Evolutionary conservation across 2,888 invertebrate genomes (phyloP), one percentile per base, ranked within the genome.

Genomic region (Oligia latruncula): DNA sequence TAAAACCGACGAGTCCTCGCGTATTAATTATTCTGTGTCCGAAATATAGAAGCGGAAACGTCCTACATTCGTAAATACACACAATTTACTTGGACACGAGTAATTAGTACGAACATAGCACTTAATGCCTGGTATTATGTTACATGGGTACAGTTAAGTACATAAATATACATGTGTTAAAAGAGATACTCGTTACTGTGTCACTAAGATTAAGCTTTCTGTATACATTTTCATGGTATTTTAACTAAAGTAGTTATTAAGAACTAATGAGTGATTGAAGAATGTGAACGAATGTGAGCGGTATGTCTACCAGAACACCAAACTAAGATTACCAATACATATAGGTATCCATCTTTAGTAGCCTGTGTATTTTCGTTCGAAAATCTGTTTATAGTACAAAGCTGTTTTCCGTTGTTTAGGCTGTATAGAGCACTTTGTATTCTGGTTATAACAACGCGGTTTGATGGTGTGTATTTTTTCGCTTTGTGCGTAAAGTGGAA

Each of bases 341-440:
- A 4, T 4, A 64, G 8, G 6, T 15, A 9, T n/a, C 3, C 9
- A 6, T 17, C 49, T 35, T 17, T 49, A 13, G 35, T 20, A 29
- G 13, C 20, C 13, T 8, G 4, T n/a, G 40, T 71, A 67, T 71
- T 55, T 77, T 73, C 29, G 60, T 70, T 60, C n/a, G 15, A 29
- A 60, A 40, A n/a, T n/a, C n/a, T 74, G 58, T 52, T 64, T 23
- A n/a, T 8, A 68, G 35, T 46, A 66, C 65, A 78, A 71, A 62
- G 65, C 20, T 55, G 20, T 65, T 70, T 23, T 62, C 4, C 23
- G 3, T 49, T 46, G 43, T 58, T 49, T 35, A 60, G 15, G 1
- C 20, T 8, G 35, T 73, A 46, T n/a, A 58, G 43, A 78, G 78
- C 83, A 83, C 70, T 78, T 46, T 78, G 40, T 60, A 15, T 70